Conservation (phyloP, 2,888 invertebrate genomes). For the Athalia circularis region DNA sequence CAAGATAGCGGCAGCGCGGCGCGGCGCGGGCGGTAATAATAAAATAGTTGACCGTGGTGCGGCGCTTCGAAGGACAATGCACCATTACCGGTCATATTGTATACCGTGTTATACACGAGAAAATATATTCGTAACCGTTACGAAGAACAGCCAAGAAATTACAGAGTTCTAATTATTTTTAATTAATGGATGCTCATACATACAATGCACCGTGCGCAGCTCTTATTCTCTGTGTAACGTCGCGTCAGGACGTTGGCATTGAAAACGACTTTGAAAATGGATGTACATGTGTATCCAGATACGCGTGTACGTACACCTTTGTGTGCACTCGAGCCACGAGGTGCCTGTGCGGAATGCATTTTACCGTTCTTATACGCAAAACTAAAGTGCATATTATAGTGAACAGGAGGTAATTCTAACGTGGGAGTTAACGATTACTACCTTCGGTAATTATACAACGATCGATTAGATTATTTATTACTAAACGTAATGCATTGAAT, state of each 20-base stretch:
- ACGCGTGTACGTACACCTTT: background rate
- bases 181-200: conserved; percentile 28
- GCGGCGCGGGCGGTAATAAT: no score
- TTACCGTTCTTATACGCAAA: conserved; percentile 12
- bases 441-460: conserved; percentile 19
- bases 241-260: background rate
- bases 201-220: background rate
- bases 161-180: conserved; percentile 29
- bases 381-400: background rate
- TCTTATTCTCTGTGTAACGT: background rate
- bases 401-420: conserved; percentile 4
- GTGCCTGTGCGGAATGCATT: conserved; percentile 10
- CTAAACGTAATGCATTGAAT: background rate
- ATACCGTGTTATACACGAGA: conserved; percentile 5
- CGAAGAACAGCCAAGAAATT: background rate
- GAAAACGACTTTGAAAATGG: conserved; percentile 13
- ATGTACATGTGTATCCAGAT: conserved; percentile 2
- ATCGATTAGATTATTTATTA: background rate
- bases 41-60: background rate
- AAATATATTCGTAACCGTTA: conserved; percentile 5
- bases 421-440: conserved; percentile 22
- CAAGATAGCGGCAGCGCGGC: no score
- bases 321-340: background rate
- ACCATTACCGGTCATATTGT: conserved; percentile 2
- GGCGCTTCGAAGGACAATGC: conserved; percentile 21